These are phyloP conservation scores for Machaerirhynchus nigripectus DNA, from an alignment of 2,113 vertebrate genomes.

Conservation along the genomic window DNA sequence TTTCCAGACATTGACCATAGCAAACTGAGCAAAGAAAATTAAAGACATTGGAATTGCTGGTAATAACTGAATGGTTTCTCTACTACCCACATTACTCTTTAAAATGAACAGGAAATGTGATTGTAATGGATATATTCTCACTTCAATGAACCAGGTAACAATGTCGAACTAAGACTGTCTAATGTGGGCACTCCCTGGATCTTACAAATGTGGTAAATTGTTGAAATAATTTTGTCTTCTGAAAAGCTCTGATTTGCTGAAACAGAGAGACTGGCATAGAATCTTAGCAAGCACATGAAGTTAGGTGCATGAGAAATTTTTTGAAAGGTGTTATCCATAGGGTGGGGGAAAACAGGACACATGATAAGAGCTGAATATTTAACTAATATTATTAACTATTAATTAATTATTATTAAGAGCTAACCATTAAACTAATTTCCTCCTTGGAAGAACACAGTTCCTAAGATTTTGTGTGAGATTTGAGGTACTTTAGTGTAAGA, in stretches of 20 bases:
- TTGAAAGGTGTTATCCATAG: neutral
- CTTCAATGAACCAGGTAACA: neutral
- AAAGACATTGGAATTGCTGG: neutral
- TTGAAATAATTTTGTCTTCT: neutral
- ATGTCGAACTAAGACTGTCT: neutral
- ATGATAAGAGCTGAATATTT: neutral
- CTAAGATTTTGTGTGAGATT: neutral
- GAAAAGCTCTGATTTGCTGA: neutral
- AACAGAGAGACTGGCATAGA: neutral
- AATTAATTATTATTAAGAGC: too few relatives aligned
- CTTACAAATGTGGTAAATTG: neutral
- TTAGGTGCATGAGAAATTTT: neutral
- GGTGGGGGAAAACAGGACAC: neutral
- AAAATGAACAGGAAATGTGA: constrained; percentile 31
- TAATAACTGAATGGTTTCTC: neutral
- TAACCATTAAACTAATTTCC: too few relatives aligned
- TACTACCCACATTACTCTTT: neutral
- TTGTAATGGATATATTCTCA: constrained; percentile 1
- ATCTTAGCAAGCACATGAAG: neutral
- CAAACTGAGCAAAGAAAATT: constrained; percentile 33
- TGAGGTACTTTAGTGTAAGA: neutral
- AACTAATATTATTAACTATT: too few relatives aligned
- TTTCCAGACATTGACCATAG: constrained; percentile 7
- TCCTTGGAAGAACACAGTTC: neutral
- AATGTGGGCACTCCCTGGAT: neutral